Evolutionary conservation across 2,113 vertebrate genomes (phyloP), one percentile per base, ranked within the genome.

Genomic region (Heliornis fulica): DNA sequence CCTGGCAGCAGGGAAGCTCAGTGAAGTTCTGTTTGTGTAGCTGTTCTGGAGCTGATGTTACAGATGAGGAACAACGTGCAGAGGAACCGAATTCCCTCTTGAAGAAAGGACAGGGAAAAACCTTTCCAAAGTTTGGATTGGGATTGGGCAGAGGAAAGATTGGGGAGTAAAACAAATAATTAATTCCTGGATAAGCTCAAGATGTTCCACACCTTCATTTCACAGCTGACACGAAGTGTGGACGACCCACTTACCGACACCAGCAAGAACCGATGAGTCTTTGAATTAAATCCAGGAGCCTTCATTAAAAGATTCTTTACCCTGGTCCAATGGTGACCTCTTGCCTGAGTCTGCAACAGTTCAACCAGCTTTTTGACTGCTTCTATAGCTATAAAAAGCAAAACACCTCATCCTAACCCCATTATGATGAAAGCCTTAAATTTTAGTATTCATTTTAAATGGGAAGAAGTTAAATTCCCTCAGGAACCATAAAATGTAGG

Each of bases 381-480:
- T n/a, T n/a, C n/a, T 91, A 76, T 40, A 89, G 95, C 96, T 97
- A 97, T 97, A 97, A 97, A 97, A 97, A 97, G 91, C 90, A 74
- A 94, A 96, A 97, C 79, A 95, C 93, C 93, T 97, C 96, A 93
- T 90, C 83, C 95, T 97, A 98, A 97, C 95, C 96, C 97, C 96
- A 97, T 98, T 97, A 97, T 88, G 93, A 97, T 94, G 93, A 98
- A 97, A 97, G 94, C 36, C 74, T 96, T 90, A 95, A 56, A 94
- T 97, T 96, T 97, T 97, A 97, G 96, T 97, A 97, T 97, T 98
- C 85, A 93, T 95, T 97, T 97, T 97, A 97, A 97, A 96, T 84
- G 90, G 95, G 95, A 96, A 96, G 93, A 96, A 97, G 85, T 89
- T 97, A 94, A 94, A 95, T 88, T 97, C 97, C 89, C 95, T 87